phyloP scores from a whole-genome alignment of 2,888 invertebrate species.

The Chrysomela aeneicollis region DNA sequence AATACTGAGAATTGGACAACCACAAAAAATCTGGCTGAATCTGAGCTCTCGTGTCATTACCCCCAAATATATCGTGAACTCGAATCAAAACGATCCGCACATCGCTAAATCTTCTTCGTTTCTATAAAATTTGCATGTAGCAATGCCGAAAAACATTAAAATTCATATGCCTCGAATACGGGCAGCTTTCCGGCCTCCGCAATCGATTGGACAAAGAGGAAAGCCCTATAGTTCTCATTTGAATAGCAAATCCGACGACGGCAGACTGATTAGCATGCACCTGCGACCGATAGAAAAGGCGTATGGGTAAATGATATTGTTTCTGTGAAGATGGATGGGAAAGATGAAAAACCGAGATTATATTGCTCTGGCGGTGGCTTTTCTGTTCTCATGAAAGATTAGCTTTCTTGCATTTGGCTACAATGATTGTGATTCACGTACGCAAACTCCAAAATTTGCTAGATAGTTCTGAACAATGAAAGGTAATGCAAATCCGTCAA shows the following conservation, averaged over 20 bases:
- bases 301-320: not conserved
- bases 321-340: not conserved
- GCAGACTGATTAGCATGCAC: slow-evolving; percentile 39
- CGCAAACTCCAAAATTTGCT: no score
- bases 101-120: not conserved
- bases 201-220: slow-evolving; percentile 17
- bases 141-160: slow-evolving; percentile 20
- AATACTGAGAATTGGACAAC: no score
- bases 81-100: not conserved
- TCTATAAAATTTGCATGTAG: slow-evolving; percentile 22
- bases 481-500: no score
- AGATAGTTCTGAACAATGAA: no score
- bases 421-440: no score
- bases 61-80: no score
- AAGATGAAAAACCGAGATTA: not conserved
- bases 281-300: slow-evolving; percentile 27
- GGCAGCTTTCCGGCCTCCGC: slow-evolving; percentile 20
- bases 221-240: slow-evolving; percentile 21
- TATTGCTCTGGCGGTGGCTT: no score
- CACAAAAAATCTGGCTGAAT: no score
- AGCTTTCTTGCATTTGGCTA: no score
- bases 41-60: no score
- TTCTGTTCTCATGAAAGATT: no score
- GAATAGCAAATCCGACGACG: slow-evolving; percentile 23
- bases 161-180: slow-evolving; percentile 25